Evolutionary conservation across 2,888 invertebrate genomes (phyloP).

Genomic region (Drosophila fungiperda): DNA sequence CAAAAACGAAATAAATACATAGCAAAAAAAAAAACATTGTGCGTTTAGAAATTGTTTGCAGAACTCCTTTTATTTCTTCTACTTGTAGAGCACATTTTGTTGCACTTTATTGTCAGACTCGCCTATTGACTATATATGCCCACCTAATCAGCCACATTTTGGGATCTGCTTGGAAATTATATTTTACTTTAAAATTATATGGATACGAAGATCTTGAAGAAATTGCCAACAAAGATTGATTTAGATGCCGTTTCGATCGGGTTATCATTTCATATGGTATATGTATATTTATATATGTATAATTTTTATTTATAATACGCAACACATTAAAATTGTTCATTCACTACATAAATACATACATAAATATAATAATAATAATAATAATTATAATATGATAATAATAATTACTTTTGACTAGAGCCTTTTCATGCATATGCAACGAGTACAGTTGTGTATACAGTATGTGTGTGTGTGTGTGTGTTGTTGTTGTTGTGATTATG

Average conservation of each 20-base stretch:
- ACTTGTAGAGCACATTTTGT: neutral
- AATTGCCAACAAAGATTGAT: constrained; percentile 13
- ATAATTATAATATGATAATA: constrained; percentile 61
- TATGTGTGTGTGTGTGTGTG: constrained; percentile 27
- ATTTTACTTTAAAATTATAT: constrained; percentile 7
- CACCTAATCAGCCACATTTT: neutral
- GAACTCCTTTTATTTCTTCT: neutral
- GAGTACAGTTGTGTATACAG: constrained; percentile 36
- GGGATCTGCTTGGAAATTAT: neutral
- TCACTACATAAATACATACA: constrained; percentile 78
- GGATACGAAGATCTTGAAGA: constrained; percentile 1
- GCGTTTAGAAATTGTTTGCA: constrained; percentile 35
- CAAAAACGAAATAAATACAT: neutral
- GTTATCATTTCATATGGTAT: constrained; percentile 23
- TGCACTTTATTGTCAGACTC: constrained; percentile 5
- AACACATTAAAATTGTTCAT: constrained; percentile 73
- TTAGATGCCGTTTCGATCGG: constrained; percentile 27
- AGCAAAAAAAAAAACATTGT: constrained; percentile 29
- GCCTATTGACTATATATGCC: neutral
- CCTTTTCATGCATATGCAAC: constrained; percentile 31
- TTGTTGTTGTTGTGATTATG: constrained; percentile 38
- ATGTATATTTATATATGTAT: constrained; percentile 45
- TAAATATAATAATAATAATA: constrained; percentile 62
- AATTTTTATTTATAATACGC: constrained; percentile 65
- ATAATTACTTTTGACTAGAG: constrained; percentile 57